Percentiles rank a stretch among this genome's conserved stretches.
Conservation (phyloP, 2,113 vertebrate genomes). For the Periophthalmodon schlosseri region DNA sequence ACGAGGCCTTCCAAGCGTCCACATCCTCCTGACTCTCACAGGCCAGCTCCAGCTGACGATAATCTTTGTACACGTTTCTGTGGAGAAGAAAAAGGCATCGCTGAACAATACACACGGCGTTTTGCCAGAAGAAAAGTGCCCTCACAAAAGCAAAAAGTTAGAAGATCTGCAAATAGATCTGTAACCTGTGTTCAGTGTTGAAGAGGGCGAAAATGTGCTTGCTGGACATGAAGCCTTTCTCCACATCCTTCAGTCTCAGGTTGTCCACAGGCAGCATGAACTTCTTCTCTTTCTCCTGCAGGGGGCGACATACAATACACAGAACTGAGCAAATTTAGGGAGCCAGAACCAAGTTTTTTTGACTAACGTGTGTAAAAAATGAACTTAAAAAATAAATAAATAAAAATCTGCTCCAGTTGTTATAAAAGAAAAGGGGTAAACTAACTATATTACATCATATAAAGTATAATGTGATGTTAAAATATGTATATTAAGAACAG, state of each 20-base stretch:
- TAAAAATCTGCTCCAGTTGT: no score
- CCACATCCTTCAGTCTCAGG: constrained; percentile 92
- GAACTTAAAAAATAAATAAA: not conserved
- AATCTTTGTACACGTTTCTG: constrained; percentile 99
- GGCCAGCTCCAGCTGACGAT: constrained; percentile 96
- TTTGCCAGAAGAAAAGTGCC: not conserved
- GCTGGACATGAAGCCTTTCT: constrained; percentile 99
- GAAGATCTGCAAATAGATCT: not conserved
- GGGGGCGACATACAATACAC: constrained; percentile 66
- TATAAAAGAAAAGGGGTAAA: no score
- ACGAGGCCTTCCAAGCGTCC: constrained; percentile 98
- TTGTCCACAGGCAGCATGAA: constrained; percentile 98
- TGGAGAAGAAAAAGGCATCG: not conserved
- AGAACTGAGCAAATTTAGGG: not conserved
- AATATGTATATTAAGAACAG: no score
- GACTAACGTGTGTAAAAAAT: not conserved
- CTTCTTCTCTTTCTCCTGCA: constrained; percentile 97
- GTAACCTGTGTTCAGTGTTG: constrained; percentile 97
- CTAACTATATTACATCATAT: no score
- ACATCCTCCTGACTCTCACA: constrained; percentile 99
- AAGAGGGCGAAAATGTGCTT: constrained; percentile 98
- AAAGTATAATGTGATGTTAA: no score
- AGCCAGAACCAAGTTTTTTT: not conserved
- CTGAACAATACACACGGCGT: not conserved
- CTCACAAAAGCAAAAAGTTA: not conserved